Conservation (phyloP, 1,140 invertebrate species). For the Calephelis virginiensis region DNA sequence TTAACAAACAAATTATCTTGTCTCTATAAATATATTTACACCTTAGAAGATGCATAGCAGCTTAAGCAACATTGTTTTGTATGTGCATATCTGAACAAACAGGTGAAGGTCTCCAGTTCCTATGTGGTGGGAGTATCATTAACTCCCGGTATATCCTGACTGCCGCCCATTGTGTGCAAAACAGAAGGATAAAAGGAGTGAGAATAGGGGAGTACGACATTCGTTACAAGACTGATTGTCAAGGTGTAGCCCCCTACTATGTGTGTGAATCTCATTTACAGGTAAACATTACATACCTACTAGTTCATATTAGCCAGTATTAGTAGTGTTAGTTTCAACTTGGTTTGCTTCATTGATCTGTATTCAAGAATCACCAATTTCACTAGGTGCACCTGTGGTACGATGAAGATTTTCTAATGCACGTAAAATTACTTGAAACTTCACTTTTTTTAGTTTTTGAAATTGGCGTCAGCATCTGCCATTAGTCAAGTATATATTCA, state of each 20-base stretch:
- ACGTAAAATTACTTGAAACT: no score
- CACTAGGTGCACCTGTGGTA: no score
- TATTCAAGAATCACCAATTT: no score
- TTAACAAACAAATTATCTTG: no score
- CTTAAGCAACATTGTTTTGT: neutral
- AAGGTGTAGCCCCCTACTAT: slow-evolving; percentile 16
- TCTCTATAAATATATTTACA: neutral
- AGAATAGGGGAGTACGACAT: slow-evolving; percentile 36
- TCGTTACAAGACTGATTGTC: slow-evolving; percentile 26
- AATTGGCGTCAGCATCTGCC: no score
- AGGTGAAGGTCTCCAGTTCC: slow-evolving; percentile 23
- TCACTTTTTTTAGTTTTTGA: no score
- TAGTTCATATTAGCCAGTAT: no score
- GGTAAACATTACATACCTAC: slow-evolving; percentile 20
- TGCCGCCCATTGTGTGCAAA: slow-evolving; percentile 32
- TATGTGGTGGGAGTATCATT: slow-evolving; percentile 35
- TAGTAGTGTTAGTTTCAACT: no score
- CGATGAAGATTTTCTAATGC: no score
- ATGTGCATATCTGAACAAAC: neutral
- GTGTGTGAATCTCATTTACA: slow-evolving; percentile 31
- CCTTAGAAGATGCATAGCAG: neutral
- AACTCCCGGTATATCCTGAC: slow-evolving; percentile 35
- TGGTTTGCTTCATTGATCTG: no score
- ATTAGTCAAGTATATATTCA: no score
- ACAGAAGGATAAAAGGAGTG: slow-evolving; percentile 25